phyloP scores from a whole-genome alignment of 2,888 invertebrate genomes.

The Chymomyza fuscimana region DNA sequence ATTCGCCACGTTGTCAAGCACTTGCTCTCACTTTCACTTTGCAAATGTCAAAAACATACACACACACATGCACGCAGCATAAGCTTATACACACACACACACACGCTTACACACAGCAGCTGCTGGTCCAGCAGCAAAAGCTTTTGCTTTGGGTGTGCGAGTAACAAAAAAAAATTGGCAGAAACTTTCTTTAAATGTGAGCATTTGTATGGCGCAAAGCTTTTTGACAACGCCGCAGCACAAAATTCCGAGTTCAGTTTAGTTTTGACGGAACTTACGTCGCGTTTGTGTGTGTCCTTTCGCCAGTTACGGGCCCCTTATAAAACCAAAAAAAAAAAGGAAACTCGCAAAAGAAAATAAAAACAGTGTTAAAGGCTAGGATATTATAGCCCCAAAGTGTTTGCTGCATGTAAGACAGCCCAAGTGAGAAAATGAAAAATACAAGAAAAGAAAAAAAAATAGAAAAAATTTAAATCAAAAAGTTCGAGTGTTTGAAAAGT shows the following conservation, averaged over 20 bases:
- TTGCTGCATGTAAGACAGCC: background rate
- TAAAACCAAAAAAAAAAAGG: background rate
- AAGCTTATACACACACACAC: conserved; percentile 2
- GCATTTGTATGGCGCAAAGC: conserved; percentile 30
- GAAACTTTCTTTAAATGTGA: conserved; percentile 14
- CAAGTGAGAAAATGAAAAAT: no score
- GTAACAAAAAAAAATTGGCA: background rate
- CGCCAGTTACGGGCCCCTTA: background rate
- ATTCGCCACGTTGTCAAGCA: conserved; percentile 11
- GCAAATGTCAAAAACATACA: conserved; percentile 27
- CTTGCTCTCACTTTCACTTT: conserved; percentile 46
- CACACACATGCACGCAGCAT: background rate
- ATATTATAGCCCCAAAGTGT: background rate
- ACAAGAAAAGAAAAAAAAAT: no score
- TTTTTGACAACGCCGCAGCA: conserved; percentile 53
- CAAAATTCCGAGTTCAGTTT: conserved; percentile 45
- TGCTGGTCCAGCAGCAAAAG: background rate
- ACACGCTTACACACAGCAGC: conserved; percentile 1
- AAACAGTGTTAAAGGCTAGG: background rate
- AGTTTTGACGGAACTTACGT: conserved; percentile 57
- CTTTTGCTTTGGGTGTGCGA: background rate
- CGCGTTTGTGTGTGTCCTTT: conserved; percentile 47
- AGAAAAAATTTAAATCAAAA: background rate
- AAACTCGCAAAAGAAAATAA: background rate
- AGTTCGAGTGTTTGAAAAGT: background rate